These are phyloP conservation scores for Megaceryle torquata DNA, from an alignment of 2,113 vertebrate genomes.

Conservation along the genomic window DNA sequence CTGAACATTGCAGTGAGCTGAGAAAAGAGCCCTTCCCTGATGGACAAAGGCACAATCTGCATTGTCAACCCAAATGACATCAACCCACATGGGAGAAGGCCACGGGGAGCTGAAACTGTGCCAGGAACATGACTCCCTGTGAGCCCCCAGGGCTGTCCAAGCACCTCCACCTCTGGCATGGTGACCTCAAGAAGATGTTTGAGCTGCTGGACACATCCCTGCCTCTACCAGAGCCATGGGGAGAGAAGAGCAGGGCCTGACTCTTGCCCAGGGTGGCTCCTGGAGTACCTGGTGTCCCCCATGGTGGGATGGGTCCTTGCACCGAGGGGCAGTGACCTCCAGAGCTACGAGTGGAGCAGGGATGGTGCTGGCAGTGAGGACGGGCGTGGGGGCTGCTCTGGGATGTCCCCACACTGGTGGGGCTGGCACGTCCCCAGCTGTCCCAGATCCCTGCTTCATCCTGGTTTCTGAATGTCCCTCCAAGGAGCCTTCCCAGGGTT, in stretches of 20 bases:
- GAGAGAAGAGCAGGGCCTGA: background rate
- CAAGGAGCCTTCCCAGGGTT: background rate
- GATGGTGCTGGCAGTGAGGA: background rate
- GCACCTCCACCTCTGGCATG: background rate
- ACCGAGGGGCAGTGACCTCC: background rate
- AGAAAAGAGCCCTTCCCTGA: background rate
- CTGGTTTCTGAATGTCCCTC: background rate
- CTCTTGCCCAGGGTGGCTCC: background rate
- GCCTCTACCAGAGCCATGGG: background rate
- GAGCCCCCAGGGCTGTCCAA: background rate
- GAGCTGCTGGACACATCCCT: background rate
- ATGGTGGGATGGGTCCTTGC: background rate
- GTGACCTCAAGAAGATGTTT: background rate
- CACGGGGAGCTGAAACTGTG: background rate
- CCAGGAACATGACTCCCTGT: background rate
- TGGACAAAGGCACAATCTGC: background rate
- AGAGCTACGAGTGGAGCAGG: background rate
- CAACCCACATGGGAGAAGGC: accelerated
- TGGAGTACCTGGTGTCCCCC: background rate
- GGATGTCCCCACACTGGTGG: accelerated
- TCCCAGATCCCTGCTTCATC: background rate
- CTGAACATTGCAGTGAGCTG: background rate
- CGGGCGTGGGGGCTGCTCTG: accelerated
- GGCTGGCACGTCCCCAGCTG: background rate
- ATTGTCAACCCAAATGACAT: background rate